Percentiles rank a stretch among this genome's conserved stretches.
Conservation (phyloP, 1,140 invertebrate genomes). For the Zelostemma sp. region DNA sequence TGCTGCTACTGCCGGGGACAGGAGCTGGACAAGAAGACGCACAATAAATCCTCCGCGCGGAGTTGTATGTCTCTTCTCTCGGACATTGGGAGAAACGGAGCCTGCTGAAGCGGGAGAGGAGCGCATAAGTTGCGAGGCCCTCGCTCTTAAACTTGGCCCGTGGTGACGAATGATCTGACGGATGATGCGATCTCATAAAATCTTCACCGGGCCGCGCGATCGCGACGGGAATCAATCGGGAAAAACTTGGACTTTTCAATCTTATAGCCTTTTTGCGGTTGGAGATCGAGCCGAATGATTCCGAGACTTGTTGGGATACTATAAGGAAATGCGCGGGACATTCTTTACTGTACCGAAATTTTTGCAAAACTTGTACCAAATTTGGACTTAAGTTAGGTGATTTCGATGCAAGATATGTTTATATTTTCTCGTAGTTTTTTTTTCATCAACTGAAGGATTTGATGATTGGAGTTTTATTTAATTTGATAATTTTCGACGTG, state of each 20-base stretch:
- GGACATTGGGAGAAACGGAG: slow-evolving; percentile 43
- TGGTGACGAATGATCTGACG: slow-evolving; percentile 43
- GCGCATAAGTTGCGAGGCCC: slow-evolving; percentile 10
- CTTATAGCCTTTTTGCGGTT: too few relatives aligned
- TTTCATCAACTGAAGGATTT: too few relatives aligned
- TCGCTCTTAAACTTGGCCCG: slow-evolving; percentile 37
- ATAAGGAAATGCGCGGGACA: too few relatives aligned
- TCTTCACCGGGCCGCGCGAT: slow-evolving; percentile 25
- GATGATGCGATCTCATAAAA: slow-evolving; percentile 47
- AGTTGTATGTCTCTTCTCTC: slow-evolving; percentile 61
- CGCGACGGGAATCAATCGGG: neutral
- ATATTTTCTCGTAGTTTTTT: too few relatives aligned
- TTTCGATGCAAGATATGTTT: too few relatives aligned
- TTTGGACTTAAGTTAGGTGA: too few relatives aligned
- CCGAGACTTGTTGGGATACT: too few relatives aligned
- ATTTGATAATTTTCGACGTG: too few relatives aligned
- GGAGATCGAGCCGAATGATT: too few relatives aligned
- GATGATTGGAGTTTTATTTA: too few relatives aligned
- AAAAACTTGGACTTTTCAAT: neutral
- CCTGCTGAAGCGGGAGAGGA: slow-evolving; percentile 9
- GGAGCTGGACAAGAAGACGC: slow-evolving; percentile 48
- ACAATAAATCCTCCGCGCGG: slow-evolving; percentile 62
- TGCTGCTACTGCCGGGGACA: slow-evolving; percentile 21
- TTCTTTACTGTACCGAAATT: too few relatives aligned
- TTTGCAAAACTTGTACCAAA: too few relatives aligned